phyloP scores from a whole-genome alignment of 2,113 vertebrate species.

The Peucedramus taeniatus region DNA sequence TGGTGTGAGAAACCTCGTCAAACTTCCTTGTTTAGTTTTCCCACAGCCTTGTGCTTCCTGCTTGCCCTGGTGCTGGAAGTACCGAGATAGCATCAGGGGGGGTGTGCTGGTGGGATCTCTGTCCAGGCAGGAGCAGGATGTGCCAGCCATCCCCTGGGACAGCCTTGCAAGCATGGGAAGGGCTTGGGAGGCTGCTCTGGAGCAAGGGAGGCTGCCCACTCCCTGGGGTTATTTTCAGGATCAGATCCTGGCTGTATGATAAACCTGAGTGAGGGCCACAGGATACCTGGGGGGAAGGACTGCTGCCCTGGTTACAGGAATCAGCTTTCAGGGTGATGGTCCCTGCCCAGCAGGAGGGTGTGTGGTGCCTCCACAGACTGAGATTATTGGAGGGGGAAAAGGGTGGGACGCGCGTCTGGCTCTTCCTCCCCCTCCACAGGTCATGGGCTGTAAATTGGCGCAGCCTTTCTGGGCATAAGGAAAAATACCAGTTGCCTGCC shows the following conservation, averaged over 20 bases:
- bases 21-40: constrained; percentile 61
- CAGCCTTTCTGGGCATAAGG: constrained; percentile 75
- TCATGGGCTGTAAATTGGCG: constrained; percentile 64
- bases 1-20: constrained; percentile 12
- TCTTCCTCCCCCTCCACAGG: constrained; percentile 77
- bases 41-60: constrained; percentile 56
- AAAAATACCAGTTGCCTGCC: constrained; percentile 76
- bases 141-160: background rate
- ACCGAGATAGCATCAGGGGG: constrained; percentile 13
- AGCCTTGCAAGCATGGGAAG: background rate
- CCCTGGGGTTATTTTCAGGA: background rate
- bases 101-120: background rate
- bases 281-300: background rate
- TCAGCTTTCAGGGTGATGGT: background rate
- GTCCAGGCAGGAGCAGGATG: background rate
- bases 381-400: constrained; percentile 61
- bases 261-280: background rate
- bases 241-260: background rate
- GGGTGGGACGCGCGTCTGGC: constrained; percentile 51
- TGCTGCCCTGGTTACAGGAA: background rate
- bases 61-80: background rate
- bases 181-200: background rate
- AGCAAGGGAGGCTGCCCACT: background rate
- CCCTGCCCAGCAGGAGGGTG: background rate
- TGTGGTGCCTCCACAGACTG: background rate